Evolutionary conservation across 2,113 vertebrate species (phyloP).

Genomic region (Tupaia tana): DNA sequence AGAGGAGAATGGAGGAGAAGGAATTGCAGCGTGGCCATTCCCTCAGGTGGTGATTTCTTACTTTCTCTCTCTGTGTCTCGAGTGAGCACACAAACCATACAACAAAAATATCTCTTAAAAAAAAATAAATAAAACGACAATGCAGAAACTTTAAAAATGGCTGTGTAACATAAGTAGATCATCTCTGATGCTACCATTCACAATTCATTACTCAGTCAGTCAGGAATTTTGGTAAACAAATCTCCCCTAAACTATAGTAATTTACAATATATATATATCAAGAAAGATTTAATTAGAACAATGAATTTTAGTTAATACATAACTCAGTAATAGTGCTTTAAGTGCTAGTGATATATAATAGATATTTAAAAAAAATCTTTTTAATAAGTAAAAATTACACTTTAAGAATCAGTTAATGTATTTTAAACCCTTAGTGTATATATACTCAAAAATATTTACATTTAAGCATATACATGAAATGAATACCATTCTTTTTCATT

Average conservation of each 20-base stretch:
- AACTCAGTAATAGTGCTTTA: constrained; percentile 50
- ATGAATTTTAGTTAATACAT: constrained; percentile 43
- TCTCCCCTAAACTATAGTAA: not conserved
- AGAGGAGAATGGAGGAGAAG: no score
- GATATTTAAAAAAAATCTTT: no score
- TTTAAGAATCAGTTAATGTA: not conserved
- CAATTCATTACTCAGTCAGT: not conserved
- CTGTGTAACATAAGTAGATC: not conserved
- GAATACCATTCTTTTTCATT: not conserved
- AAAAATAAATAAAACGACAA: not conserved
- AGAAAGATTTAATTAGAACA: not conserved
- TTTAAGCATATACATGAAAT: not conserved
- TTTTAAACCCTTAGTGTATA: not conserved
- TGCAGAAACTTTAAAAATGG: not conserved
- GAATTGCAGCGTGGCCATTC: no score
- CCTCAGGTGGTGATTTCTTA: no score
- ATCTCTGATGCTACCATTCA: not conserved
- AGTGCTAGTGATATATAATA: not conserved
- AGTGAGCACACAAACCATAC: no score
- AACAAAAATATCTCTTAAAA: no score
- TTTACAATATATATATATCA: constrained; percentile 11
- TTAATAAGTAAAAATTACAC: not conserved
- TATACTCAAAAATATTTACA: constrained; percentile 3
- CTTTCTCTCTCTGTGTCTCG: no score
- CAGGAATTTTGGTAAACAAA: not conserved